Evolutionary conservation across 2,888 invertebrate species (phyloP).

Genomic region (Harpagoxenus sublaevis): DNA sequence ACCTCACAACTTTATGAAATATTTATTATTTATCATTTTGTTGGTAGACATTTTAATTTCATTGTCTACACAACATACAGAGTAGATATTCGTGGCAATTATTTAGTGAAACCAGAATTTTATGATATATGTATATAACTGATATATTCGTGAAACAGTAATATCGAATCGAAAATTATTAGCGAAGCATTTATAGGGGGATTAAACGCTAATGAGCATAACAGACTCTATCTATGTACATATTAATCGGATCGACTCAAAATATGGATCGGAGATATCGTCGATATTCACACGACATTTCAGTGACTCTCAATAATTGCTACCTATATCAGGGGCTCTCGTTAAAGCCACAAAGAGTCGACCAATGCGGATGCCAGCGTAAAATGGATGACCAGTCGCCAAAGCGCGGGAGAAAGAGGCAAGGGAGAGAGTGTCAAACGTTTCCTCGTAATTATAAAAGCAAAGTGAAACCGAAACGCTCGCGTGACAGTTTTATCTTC

Average conservation of each 20-base stretch:
- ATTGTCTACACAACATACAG: neutral
- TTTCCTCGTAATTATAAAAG: slow-evolving; percentile 50
- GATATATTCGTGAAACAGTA: slow-evolving; percentile 10
- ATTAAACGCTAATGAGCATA: slow-evolving; percentile 22
- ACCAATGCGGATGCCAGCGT: slow-evolving; percentile 5
- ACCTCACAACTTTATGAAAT: neutral
- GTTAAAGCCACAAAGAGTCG: slow-evolving; percentile 47
- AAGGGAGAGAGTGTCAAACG: slow-evolving; percentile 33
- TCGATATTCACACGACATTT: slow-evolving; percentile 24
- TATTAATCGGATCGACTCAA: slow-evolving; percentile 14
- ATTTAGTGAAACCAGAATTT: slow-evolving; percentile 14
- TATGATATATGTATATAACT: slow-evolving; percentile 14
- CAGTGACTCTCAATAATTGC: slow-evolving; percentile 43
- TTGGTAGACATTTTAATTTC: neutral
- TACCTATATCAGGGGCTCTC: slow-evolving; percentile 20
- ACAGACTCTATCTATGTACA: neutral
- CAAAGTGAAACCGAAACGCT: slow-evolving; percentile 40
- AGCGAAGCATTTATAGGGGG: neutral
- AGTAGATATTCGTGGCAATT: neutral
- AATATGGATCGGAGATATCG: slow-evolving; percentile 15
- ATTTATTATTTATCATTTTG: slow-evolving; percentile 24
- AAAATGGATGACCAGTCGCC: slow-evolving; percentile 10
- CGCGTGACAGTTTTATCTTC: slow-evolving; percentile 44
- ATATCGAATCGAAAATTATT: slow-evolving; percentile 18
- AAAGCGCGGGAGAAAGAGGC: slow-evolving; percentile 1